Percentiles rank a stretch among this genome's conserved stretches.
Conservation (phyloP, 2,888 invertebrate species). For the Erpobdella octoculata region DNA sequence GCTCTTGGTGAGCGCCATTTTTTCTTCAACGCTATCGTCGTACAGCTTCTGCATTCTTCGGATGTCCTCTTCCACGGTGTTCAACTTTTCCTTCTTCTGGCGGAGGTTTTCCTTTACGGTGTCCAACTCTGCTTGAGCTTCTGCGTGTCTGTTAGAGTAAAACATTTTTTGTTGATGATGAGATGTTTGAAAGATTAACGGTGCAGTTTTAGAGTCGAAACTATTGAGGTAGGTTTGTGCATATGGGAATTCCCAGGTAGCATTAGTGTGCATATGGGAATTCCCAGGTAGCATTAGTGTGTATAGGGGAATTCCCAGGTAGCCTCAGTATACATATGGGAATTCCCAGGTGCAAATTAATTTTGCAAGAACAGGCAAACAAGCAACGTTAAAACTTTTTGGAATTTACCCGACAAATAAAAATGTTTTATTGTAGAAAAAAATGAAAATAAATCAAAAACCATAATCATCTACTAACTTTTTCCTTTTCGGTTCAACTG, state of each 20-base stretch:
- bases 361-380: too few species aligned
- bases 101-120: conserved; percentile 68
- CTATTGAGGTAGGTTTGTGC: background rate
- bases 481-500: conserved; percentile 78
- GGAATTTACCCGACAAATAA: background rate
- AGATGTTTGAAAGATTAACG: background rate
- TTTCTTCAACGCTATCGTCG: conserved; percentile 58
- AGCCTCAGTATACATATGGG: too few species aligned
- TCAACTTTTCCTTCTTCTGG: conserved; percentile 72
- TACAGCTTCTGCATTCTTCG: conserved; percentile 52
- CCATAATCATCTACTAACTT: conserved; percentile 58
- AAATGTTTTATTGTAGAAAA: too few species aligned
- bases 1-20: conserved; percentile 66
- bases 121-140: conserved; percentile 68
- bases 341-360: too few species aligned
- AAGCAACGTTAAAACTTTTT: background rate
- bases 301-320: too few species aligned
- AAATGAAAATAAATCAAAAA: too few species aligned
- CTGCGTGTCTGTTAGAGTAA: conserved; percentile 41
- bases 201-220: background rate
- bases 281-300: too few species aligned
- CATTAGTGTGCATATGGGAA: background rate
- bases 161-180: background rate
- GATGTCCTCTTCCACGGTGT: conserved; percentile 69
- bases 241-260: background rate